These are phyloP conservation scores for Cryptus armator DNA, from an alignment of 2,888 invertebrate species.

Conservation along the genomic window DNA sequence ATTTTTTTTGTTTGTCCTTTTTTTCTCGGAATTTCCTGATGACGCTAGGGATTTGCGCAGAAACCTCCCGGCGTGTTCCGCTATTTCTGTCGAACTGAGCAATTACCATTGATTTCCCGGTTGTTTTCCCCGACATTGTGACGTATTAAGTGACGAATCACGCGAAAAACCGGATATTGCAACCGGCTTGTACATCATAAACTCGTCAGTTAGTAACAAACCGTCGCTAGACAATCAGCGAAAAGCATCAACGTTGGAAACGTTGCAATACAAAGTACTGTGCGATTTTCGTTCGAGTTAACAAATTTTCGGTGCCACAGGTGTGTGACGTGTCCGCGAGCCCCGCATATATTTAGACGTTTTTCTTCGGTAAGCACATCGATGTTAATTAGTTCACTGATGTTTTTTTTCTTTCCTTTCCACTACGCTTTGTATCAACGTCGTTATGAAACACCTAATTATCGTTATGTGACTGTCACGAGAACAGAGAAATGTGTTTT, in stretches of 20 bases:
- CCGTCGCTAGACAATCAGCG: background rate
- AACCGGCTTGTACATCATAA: background rate
- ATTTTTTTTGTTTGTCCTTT: background rate
- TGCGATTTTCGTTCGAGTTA: conserved; percentile 3
- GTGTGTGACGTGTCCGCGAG: conserved; percentile 32
- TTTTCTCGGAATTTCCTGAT: conserved; percentile 4
- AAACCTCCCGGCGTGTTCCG: background rate
- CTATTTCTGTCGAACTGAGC: conserved; percentile 17
- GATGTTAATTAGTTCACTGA: too few relatives aligned
- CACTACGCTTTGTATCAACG: background rate
- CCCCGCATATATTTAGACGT: background rate
- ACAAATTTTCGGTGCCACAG: conserved; percentile 30
- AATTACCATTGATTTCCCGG: conserved; percentile 31
- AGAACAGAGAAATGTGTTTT: background rate
- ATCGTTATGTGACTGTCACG: conserved; percentile 1
- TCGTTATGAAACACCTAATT: background rate
- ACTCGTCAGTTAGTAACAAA: background rate
- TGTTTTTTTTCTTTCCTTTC: background rate
- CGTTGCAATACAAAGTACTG: background rate
- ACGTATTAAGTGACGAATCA: conserved; percentile 41
- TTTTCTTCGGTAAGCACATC: background rate
- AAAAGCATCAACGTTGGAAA: too few relatives aligned
- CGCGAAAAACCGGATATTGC: conserved; percentile 1
- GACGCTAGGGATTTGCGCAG: conserved; percentile 18
- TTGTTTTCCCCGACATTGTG: conserved; percentile 22